Percentiles rank a stretch among this genome's conserved stretches.
phyloP scores from a whole-genome alignment of 2,797 vertebrate genomes.

The Gymnothorax reevesii region DNA sequence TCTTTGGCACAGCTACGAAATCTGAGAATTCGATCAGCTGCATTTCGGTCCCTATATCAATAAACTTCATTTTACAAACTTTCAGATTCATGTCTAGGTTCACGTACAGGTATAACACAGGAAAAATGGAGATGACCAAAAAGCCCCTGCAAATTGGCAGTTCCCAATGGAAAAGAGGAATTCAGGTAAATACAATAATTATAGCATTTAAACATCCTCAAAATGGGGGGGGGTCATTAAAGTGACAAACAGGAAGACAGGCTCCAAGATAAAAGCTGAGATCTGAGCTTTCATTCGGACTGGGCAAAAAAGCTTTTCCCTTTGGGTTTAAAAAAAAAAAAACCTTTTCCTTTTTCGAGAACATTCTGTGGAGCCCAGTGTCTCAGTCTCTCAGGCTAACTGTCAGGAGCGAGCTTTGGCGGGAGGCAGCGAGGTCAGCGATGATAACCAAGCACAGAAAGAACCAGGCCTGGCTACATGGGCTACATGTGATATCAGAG shows the following conservation, averaged over 20 bases:
- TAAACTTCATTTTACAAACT: too few relatives aligned
- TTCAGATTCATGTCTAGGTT: not conserved
- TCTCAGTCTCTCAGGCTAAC: too few relatives aligned
- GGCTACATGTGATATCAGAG: slow-evolving; percentile 56
- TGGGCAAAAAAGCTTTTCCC: not conserved
- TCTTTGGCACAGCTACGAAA: too few relatives aligned
- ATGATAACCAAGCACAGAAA: slow-evolving; percentile 54
- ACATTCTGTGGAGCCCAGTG: not conserved
- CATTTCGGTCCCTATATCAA: too few relatives aligned
- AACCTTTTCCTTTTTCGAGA: not conserved
- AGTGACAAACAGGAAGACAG: not conserved
- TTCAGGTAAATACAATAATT: not conserved
- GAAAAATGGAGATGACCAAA: not conserved
- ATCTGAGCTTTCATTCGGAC: not conserved
- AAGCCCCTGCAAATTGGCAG: not conserved
- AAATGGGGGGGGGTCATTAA: not conserved
- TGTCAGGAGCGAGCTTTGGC: slow-evolving; percentile 34
- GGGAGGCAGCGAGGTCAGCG: slow-evolving; percentile 30
- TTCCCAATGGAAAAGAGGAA: not conserved
- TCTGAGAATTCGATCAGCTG: too few relatives aligned
- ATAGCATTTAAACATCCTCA: not conserved
- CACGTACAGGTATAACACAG: not conserved
- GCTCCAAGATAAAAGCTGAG: not conserved
- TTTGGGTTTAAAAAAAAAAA: not conserved
- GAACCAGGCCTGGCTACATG: slow-evolving; percentile 46